phyloP scores from a whole-genome alignment of 2,888 invertebrate species.

The Muscina levida region DNA sequence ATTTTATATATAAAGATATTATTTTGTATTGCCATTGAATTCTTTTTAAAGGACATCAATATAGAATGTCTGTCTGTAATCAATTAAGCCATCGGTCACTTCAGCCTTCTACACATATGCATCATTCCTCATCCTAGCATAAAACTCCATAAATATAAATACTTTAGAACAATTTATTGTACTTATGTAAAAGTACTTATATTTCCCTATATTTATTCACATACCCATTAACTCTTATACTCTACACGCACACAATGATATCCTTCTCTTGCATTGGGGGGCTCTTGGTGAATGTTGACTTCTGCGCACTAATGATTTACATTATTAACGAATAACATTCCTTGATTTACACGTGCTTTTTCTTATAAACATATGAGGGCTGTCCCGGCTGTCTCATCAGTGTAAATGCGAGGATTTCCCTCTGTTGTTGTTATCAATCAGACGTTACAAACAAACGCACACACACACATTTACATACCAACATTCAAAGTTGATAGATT shows the following conservation, averaged over 20 bases:
- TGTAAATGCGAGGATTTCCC: slow-evolving; percentile 49
- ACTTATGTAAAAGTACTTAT: too few species aligned
- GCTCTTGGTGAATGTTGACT: slow-evolving; percentile 17
- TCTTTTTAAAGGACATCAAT: too few species aligned
- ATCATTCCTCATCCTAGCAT: too few species aligned
- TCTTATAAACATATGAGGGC: slow-evolving; percentile 62
- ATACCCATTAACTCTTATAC: slow-evolving; percentile 22
- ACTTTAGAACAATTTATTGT: too few species aligned
- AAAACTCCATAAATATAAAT: too few species aligned
- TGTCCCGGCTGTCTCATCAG: slow-evolving; percentile 53
- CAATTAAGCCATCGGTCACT: too few species aligned
- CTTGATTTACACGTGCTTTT: slow-evolving; percentile 64
- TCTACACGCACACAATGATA: too few species aligned
- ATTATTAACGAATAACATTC: slow-evolving; percentile 66
- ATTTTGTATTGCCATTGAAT: too few species aligned
- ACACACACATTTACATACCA: background rate
- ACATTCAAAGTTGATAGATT: slow-evolving; percentile 53
- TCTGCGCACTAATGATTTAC: slow-evolving; percentile 52
- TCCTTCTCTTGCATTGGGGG: background rate
- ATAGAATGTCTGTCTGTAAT: too few species aligned
- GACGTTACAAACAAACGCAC: background rate
- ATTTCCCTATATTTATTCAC: too few species aligned
- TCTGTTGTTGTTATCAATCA: slow-evolving; percentile 59
- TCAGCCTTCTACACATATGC: too few species aligned
- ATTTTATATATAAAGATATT: too few species aligned